Evolutionary conservation across 2,113 vertebrate species (phyloP), one percentile per base, ranked within the genome.

Genomic region (Abramis brama): DNA sequence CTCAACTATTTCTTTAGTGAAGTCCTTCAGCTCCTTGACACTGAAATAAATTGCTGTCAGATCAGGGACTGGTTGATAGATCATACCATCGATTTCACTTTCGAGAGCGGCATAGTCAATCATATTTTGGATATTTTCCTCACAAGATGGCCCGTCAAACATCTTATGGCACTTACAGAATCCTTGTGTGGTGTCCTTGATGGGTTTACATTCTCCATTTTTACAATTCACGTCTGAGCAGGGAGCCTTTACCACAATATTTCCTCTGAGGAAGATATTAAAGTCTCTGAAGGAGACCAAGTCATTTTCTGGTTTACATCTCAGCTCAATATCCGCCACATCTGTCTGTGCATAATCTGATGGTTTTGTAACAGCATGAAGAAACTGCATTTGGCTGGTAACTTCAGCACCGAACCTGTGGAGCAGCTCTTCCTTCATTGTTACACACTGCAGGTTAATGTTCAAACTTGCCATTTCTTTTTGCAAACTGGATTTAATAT

Each of bases 171-270:
- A 77, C 52, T 60, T 39, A 1, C 62, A 79, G 30, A 85, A 27
- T 9, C 27, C 45, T 36, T 64, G 57, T 55, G 27, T 68, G 25
- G 84, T 85, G 75, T 85, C 62, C 60, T 55, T 55, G 5, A 85
- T 45, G 43, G 27, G 45, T 55, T 66, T 68, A 64, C 84, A 85
- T 33, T 64, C 19, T 68, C 84, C 84, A 66, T 85, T 6, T 0
- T 15, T 45, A 57, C 84, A 85, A 0, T 19, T 55, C 5, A 39
- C 8, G 0, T 71, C 57, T 15, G 70, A 45, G 17, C 71, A 84
- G 1, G 73, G 12, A 75, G 73, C 0, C 1, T 27, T 25, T 27
- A 6, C 36, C 6, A 17, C 6, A 75, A 0, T 25, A n/a, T 74
- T 75, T 50, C n/a, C 6, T 47, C 25, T 50, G 6, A 75, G 45